Evolutionary conservation across 2,797 vertebrate genomes (phyloP).

Genomic region (Ceyx erithaca): DNA sequence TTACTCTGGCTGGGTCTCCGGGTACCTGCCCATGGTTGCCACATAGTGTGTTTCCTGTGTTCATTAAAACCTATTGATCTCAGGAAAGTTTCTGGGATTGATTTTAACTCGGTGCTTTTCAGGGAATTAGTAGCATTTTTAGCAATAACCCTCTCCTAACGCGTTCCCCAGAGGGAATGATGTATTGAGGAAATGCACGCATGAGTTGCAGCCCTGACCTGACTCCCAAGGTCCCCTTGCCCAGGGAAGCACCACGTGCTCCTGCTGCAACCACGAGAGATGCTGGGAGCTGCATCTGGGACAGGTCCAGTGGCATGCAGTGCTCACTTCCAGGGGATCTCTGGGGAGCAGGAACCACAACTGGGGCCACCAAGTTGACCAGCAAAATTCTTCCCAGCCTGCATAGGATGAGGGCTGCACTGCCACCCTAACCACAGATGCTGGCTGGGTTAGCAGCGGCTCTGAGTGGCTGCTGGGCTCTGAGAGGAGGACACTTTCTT

Average conservation of each 20-base stretch:
- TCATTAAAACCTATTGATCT: slow-evolving; percentile 59
- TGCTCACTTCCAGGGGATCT: not conserved
- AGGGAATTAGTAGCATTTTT: slow-evolving; percentile 41
- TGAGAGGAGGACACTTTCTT: not conserved
- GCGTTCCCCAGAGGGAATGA: not conserved
- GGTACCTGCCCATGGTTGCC: not conserved
- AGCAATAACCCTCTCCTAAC: not conserved
- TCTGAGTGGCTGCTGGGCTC: not conserved
- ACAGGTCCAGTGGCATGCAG: accelerated
- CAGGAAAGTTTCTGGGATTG: slow-evolving; percentile 46
- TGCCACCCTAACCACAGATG: accelerated
- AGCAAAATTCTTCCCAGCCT: not conserved
- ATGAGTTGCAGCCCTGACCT: not conserved
- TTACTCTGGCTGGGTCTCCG: not conserved
- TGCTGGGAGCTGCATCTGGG: accelerated
- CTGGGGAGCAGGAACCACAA: not conserved
- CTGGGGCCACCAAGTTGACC: not conserved
- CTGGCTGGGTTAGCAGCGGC: not conserved
- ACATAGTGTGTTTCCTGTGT: slow-evolving; percentile 36
- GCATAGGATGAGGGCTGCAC: not conserved
- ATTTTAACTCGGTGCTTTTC: slow-evolving; percentile 41
- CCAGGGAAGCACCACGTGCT: accelerated
- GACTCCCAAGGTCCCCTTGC: accelerated
- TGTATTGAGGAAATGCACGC: not conserved
- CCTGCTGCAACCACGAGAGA: not conserved